phyloP scores from a whole-genome alignment of 2,113 vertebrate genomes.

The Arothron firmamentum region DNA sequence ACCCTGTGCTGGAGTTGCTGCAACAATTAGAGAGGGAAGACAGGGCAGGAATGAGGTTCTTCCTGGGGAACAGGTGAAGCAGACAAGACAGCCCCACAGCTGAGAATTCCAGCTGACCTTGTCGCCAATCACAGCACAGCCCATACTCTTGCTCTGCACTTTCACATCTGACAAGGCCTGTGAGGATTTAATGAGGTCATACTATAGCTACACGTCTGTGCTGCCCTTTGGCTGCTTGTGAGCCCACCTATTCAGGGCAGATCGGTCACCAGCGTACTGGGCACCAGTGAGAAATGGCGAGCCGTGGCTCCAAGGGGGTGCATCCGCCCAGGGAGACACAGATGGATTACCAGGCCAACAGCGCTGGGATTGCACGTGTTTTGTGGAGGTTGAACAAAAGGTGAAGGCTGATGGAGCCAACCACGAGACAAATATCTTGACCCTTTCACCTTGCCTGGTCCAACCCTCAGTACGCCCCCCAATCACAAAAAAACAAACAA shows the following conservation, averaged over 20 bases:
- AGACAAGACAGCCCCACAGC: constrained; percentile 3
- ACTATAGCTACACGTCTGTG: constrained; percentile 12
- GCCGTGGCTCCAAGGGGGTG: background rate
- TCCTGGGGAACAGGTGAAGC: constrained; percentile 12
- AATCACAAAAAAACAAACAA: background rate
- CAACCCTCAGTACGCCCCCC: background rate
- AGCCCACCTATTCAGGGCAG: background rate
- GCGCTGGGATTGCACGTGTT: constrained; percentile 8
- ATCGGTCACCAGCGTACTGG: background rate
- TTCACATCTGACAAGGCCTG: constrained; percentile 29
- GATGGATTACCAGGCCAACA: background rate
- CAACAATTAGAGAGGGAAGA: constrained; percentile 1
- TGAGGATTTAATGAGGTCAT: constrained; percentile 27
- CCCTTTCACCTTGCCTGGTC: constrained; percentile 9
- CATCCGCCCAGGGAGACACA: background rate
- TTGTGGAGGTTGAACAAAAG: constrained; percentile 11
- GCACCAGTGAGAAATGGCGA: background rate
- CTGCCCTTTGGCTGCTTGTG: constrained; percentile 5
- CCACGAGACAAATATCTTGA: constrained; percentile 29
- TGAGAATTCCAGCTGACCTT: constrained; percentile 29
- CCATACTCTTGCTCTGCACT: constrained; percentile 23
- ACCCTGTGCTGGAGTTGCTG: background rate
- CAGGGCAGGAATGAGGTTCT: constrained; percentile 8
- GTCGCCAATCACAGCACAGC: constrained; percentile 20
- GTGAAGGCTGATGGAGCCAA: constrained; percentile 26